Conservation (phyloP, 2,113 vertebrate genomes). For the Podarcis muralis region DNA sequence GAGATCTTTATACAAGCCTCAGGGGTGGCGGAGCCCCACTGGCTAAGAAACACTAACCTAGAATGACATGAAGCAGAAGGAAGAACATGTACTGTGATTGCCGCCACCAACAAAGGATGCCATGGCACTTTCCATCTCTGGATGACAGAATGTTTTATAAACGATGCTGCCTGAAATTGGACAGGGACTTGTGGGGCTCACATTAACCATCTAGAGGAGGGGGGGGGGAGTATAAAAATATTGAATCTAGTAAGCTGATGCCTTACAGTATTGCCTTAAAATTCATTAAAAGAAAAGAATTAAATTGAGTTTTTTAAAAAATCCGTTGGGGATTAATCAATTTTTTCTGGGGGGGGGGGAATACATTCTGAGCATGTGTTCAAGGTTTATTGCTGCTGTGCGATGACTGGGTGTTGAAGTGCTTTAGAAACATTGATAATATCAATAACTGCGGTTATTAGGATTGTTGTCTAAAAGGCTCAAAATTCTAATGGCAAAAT, state of each 20-base stretch:
- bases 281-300: neutral
- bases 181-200: neutral
- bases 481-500: neutral
- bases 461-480: neutral
- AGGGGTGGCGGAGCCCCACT: too few species aligned
- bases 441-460: neutral
- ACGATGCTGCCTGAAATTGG: neutral
- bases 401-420: neutral
- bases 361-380: neutral
- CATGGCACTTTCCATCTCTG: neutral
- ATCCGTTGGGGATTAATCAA: neutral
- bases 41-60: neutral
- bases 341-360: neutral
- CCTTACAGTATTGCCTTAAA: neutral
- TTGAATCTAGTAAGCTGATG: neutral
- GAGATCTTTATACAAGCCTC: too few species aligned
- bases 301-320: neutral
- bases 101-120: neutral
- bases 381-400: neutral
- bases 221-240: neutral
- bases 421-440: neutral
- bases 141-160: neutral
- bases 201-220: neutral
- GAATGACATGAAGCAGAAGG: neutral
- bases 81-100: neutral